These are phyloP conservation scores for Chromis chromis DNA, from an alignment of 2,797 vertebrate genomes.

Conservation along the genomic window DNA sequence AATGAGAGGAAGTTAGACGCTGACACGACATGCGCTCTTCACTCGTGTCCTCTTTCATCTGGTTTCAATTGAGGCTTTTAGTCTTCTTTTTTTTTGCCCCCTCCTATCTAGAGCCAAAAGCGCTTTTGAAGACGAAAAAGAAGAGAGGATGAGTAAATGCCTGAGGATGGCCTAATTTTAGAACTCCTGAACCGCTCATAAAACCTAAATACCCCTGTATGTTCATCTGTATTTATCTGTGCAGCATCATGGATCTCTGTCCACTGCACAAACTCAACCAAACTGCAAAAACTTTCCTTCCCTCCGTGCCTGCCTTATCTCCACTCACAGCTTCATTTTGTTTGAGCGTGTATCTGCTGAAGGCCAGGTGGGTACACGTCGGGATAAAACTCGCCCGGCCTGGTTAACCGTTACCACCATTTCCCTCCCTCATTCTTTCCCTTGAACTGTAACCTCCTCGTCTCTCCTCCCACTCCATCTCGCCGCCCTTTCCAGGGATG, in stretches of 20 bases:
- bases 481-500: slow-evolving; percentile 20
- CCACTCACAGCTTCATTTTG: slow-evolving; percentile 30
- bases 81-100: slow-evolving; percentile 18
- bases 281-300: slow-evolving; percentile 8
- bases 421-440: slow-evolving; percentile 74
- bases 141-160: slow-evolving; percentile 32
- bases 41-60: slow-evolving; percentile 77
- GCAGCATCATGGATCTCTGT: slow-evolving; percentile 1
- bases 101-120: slow-evolving; percentile 39
- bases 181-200: slow-evolving; percentile 49
- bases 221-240: slow-evolving; percentile 48
- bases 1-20: slow-evolving; percentile 79
- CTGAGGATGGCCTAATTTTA: slow-evolving; percentile 49
- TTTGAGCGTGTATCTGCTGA: slow-evolving; percentile 43
- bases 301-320: slow-evolving; percentile 45
- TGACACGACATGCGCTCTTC: slow-evolving; percentile 74
- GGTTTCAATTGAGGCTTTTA: slow-evolving; percentile 75
- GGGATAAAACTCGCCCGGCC: slow-evolving; percentile 30
- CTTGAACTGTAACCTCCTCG: slow-evolving; percentile 72
- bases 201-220: slow-evolving; percentile 48
- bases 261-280: slow-evolving; percentile 17
- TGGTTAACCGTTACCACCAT: slow-evolving; percentile 43
- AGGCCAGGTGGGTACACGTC: slow-evolving; percentile 52
- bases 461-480: slow-evolving; percentile 56
- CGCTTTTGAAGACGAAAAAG: slow-evolving; percentile 53